These are phyloP conservation scores for Laodelphax striatellus DNA, from an alignment of 1,140 invertebrate genomes.

Conservation along the genomic window DNA sequence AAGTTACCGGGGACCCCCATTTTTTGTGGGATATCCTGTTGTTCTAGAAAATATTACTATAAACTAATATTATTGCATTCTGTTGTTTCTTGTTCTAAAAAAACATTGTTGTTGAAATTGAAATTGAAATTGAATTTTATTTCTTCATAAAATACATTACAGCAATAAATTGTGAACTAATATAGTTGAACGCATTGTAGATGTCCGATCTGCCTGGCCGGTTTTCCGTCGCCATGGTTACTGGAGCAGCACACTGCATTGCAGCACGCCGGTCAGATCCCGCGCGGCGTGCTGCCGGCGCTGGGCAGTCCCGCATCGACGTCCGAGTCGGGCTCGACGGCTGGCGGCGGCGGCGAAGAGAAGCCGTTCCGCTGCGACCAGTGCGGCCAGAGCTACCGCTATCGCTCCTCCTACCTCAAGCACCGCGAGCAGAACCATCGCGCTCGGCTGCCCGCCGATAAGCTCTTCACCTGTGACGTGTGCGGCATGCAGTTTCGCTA, in stretches of 20 bases:
- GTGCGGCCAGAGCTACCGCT: slow-evolving; percentile 79
- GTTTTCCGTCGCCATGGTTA: slow-evolving; percentile 69
- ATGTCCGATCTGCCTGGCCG: slow-evolving; percentile 67
- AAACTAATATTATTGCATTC: too few species aligned
- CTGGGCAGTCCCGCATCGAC: slow-evolving; percentile 31
- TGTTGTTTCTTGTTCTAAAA: too few species aligned
- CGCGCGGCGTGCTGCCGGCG: slow-evolving; percentile 18
- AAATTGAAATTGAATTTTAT: too few species aligned
- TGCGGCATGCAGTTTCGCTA: slow-evolving; percentile 83
- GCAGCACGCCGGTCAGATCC: slow-evolving; percentile 47
- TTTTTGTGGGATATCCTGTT: too few species aligned
- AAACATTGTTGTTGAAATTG: too few species aligned
- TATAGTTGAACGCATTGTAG: slow-evolving; percentile 21
- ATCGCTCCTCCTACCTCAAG: slow-evolving; percentile 76
- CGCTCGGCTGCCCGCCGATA: slow-evolving; percentile 70
- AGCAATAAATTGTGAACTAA: too few species aligned
- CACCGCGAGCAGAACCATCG: slow-evolving; percentile 81
- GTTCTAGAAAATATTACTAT: too few species aligned
- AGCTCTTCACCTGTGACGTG: slow-evolving; percentile 78
- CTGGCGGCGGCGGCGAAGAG: slow-evolving; percentile 53
- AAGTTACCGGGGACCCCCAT: too few species aligned
- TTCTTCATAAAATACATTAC: too few species aligned
- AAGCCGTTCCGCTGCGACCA: slow-evolving; percentile 87
- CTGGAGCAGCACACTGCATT: slow-evolving; percentile 66
- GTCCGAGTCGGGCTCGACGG: slow-evolving; percentile 9